Evolutionary conservation across 2,888 invertebrate genomes (phyloP), one percentile per base, ranked within the genome.

Genomic region (Drosophila yooni): DNA sequence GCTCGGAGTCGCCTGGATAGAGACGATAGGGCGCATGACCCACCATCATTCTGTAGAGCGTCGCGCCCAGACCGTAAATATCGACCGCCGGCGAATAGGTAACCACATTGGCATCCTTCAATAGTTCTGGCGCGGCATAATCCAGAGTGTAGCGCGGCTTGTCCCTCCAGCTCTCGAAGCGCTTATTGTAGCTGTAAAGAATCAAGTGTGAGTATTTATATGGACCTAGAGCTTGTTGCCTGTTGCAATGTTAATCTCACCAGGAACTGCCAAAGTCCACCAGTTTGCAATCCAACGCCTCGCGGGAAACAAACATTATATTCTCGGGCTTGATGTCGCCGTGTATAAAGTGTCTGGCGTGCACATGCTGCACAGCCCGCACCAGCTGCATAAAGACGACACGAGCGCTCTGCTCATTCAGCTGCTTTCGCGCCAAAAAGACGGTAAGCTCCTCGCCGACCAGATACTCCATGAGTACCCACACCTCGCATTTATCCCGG

Each of bases 181-280:
- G 54, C 34, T 75, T 82, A 64, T 86, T 88, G 61, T 90, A 91
- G 64, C 91, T 92, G 71, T 33, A 75, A 62, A 4, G 7, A 31
- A 25, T 48, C 2, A 2, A 33, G n/a, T 8, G 27, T 27, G 0
- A 53, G 43, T 25, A 18, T 40, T n/a, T 33, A 11, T 40, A 51
- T 18, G 13, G 11, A 1, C 48, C 6, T 31, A 15, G 27, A 8
- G 29, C 10, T 2, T 8, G 21, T 46, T 46, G 21, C 8, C 4
- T 4, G 15, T 8, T n/a, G 7, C 8, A 8, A 3, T n/a, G 4
- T 38, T 11, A 10, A 34, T 31, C 83, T 78, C 68, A 92, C 92
- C 92, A 88, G 21, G 99, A 98, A 94, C 99, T 99, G 13, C 99
- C 99, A 93, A 99, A 99, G 94, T 99, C 99, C 1, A 99, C 97